Evolutionary conservation across 1,140 invertebrate species (phyloP), one percentile per base, ranked within the genome.

Genomic region (Pachypsylla venusta): DNA sequence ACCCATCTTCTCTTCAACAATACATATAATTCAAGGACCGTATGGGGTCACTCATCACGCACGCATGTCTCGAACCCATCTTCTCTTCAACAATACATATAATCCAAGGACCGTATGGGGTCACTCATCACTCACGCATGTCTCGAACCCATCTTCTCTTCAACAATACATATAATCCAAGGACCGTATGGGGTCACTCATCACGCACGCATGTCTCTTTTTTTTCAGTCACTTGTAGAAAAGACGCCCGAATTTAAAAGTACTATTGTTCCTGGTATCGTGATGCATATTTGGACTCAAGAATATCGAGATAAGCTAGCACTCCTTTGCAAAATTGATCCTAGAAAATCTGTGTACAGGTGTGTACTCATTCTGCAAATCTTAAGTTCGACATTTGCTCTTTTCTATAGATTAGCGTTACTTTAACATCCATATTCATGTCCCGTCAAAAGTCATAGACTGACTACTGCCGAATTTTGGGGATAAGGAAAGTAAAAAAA

Each of bases 241-340:
- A 48, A 48, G 42, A 48, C 42, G 4, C n/a, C 42, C 16, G 42
- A 48, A n/a, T 48, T 10, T 22, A 48, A 48, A 22, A 48, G 22
- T 19, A 22, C 42, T 19, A 48, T 48, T 10, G 42, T 48, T 5
- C 42, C 42, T 22, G 42, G 42, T 48, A 48, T 48, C 22, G 16
- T 19, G n/a, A n/a, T 48, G 4, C 42, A 48, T 19, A 48, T 48
- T 22, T 48, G 42, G 42, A 48, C 42, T 4, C 22, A 19, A n/a
- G 42, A 48, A 48, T 22, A 48, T 48, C 42, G 42, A 22, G n/a
- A 28, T 30, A 57, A 57, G 22, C 28, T 57, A 35, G 55, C 25
- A 3, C 25, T 57, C 12, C 25, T 57, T 5, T 14, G 25, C 24
- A 28, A 26, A 7, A 26, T 57, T 28, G 55, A 57, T 57, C 25